These are phyloP conservation scores for Vanessa atalanta DNA, from an alignment of 1,140 invertebrate species.

Conservation along the genomic window DNA sequence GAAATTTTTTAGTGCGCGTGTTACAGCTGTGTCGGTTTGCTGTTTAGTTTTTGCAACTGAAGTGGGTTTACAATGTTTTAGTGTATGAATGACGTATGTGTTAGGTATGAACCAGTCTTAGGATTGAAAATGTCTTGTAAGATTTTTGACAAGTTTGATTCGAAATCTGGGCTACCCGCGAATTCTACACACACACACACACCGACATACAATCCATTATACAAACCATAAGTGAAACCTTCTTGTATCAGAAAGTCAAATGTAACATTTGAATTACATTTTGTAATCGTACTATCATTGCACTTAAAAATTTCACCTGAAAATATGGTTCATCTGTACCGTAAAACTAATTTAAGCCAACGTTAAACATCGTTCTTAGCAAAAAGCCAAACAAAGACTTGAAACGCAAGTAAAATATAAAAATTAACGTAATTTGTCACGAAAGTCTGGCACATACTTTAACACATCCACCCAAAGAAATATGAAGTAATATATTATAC, in stretches of 20 bases:
- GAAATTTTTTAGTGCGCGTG: conserved; percentile 25
- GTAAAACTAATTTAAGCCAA: neutral
- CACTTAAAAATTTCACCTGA: too few species aligned
- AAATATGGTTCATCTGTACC: neutral
- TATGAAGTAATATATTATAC: conserved; percentile 47
- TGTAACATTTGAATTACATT: too few species aligned
- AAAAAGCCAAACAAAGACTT: neutral
- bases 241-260: too few species aligned
- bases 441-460: neutral
- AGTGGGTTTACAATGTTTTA: neutral
- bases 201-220: too few species aligned
- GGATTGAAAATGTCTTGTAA: too few species aligned
- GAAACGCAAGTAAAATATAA: neutral
- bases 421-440: conserved; percentile 9
- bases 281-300: too few species aligned
- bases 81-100: neutral
- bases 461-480: conserved; percentile 12
- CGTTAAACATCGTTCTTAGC: neutral
- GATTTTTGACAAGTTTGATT: too few species aligned
- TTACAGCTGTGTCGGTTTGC: neutral
- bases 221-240: too few species aligned
- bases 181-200: too few species aligned
- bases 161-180: too few species aligned
- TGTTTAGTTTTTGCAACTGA: neutral
- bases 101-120: too few species aligned